Conservation (phyloP, 1,140 invertebrate species). For the Bombus terrestris region DNA sequence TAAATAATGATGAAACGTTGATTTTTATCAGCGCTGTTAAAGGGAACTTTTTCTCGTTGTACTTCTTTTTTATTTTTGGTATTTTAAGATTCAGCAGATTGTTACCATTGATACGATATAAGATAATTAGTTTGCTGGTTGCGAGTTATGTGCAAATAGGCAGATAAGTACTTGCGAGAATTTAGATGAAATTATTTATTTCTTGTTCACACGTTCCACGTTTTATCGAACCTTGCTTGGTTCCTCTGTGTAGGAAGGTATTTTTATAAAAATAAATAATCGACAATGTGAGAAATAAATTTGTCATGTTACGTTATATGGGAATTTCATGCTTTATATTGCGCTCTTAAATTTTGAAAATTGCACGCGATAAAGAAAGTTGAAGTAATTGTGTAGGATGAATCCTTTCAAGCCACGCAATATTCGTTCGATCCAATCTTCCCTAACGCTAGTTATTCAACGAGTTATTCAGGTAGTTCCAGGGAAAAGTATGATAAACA, state of each 20-base stretch:
- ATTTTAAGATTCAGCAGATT: too few species aligned
- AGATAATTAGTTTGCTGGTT: too few species aligned
- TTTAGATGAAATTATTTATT: too few species aligned
- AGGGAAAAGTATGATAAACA: conserved; percentile 2
- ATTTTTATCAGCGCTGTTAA: neutral
- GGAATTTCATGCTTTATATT: neutral
- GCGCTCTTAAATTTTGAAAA: neutral
- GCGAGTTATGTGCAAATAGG: too few species aligned
- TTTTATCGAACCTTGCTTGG: too few species aligned
- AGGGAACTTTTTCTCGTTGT: neutral
- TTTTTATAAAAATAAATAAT: too few species aligned
- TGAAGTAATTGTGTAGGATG: neutral
- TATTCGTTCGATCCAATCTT: conserved; percentile 31
- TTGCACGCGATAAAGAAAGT: neutral
- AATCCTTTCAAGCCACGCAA: conserved; percentile 19
- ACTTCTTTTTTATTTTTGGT: neutral
- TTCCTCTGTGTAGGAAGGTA: too few species aligned
- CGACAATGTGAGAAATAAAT: neutral
- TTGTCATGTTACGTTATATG: neutral
- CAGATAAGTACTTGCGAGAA: too few species aligned
- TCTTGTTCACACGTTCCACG: too few species aligned
- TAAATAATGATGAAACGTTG: neutral
- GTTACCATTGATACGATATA: too few species aligned
- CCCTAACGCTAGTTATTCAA: conserved; percentile 9
- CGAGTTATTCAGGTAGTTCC: conserved; percentile 4